Base-by-base conservation (phyloP, 2,888 invertebrate species). In the Caenorhabditis doughertyi region DNA sequence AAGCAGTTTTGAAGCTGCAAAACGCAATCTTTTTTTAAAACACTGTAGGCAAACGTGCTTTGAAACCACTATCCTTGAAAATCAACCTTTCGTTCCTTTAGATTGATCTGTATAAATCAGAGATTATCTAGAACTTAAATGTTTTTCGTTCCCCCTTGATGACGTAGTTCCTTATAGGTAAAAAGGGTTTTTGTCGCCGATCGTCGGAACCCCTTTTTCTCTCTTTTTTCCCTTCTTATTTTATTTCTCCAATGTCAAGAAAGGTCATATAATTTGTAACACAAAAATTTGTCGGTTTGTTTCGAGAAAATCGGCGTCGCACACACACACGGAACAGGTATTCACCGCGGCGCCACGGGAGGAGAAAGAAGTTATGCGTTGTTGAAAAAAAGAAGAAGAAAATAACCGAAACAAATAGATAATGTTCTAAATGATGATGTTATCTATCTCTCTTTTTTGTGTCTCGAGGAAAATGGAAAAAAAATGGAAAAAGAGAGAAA, bases 231-330 rank as follows among this genome's bases (percentile, higher is more conserved):
- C 5, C 44, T 47, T 47, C 47, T 47, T 21, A 47, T 47, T 21
- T 16, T 21, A 47, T 21, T 21, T 47, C 47, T 47, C 21, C 21
- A 18, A 47, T 47, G 47, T 47, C 49, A 29, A 18, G 18, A 64
- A 64, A 64, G 64, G 64, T 64, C 64, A 49, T 32, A 47, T 62
- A 62, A 44, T 62, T 62, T 62, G 62, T 62, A 47, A 64, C 29
- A 39, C 47, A 49, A 39, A 39, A 9, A 13, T 32, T 9, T 32
- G 18, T 47, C 39, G n/a, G 23, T 35, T 7, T 62, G 64, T 29
- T 64, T 18, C 47, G 64, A 29, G 47, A 47, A 21, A 47, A 47
- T 21, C 7, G 42, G 21, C 60, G 16, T 39, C 1, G 60, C 4
- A 44, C 4, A 32, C 4, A 32, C 5, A 32, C 5, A 32, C 5